Evolutionary conservation across 2,797 vertebrate genomes (phyloP).

Genomic region (Emys orbicularis): DNA sequence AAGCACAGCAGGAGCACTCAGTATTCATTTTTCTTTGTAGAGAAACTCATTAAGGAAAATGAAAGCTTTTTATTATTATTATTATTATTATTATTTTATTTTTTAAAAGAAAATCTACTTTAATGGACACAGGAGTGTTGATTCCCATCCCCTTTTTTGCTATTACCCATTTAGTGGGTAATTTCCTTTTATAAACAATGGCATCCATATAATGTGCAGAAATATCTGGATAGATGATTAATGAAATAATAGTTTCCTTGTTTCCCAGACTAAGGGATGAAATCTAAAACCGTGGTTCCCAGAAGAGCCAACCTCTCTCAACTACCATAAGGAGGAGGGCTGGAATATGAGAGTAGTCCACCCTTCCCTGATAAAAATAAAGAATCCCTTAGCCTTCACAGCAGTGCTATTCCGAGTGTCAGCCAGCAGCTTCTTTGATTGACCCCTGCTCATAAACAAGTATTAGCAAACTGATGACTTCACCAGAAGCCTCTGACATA

Average conservation of each 20-base stretch:
- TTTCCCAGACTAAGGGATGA: conserved; percentile 11
- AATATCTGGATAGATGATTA: conserved; percentile 45
- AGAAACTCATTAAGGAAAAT: conserved; percentile 23
- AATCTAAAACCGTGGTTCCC: conserved; percentile 15
- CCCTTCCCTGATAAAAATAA: neutral
- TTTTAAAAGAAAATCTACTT: conserved; percentile 18
- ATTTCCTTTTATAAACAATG: conserved; percentile 70
- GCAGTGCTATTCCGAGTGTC: fast-evolving
- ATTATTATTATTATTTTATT: neutral
- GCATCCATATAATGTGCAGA: neutral
- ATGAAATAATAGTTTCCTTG: conserved; percentile 38
- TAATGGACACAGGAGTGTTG: neutral
- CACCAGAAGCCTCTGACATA: neutral
- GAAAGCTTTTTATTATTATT: neutral
- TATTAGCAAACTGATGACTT: neutral
- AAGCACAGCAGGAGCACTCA: neutral
- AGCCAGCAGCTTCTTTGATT: neutral
- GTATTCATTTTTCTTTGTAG: neutral
- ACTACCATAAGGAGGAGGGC: neutral
- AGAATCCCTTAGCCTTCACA: neutral
- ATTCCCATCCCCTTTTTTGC: conserved; percentile 8
- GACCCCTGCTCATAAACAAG: neutral
- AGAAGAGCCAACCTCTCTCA: neutral
- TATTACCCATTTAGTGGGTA: conserved; percentile 52
- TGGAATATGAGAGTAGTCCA: neutral